Evolutionary conservation across 2,797 vertebrate genomes (phyloP).

Genomic region (Gymnothorax reevesii): DNA sequence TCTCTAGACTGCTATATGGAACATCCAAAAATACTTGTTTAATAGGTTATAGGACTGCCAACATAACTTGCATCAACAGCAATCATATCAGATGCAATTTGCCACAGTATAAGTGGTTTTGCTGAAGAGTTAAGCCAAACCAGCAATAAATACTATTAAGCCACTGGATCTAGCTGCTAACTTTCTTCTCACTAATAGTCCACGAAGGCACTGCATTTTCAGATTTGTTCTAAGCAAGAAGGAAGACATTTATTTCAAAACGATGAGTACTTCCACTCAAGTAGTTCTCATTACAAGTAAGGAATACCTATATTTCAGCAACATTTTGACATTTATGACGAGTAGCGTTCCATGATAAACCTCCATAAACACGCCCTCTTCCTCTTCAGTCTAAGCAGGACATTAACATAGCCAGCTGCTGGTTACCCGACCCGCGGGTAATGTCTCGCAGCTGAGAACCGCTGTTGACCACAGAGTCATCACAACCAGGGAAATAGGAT

Average conservation of each 20-base stretch:
- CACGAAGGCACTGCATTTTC: not conserved
- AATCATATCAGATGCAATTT: not conserved
- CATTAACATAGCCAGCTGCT: slow-evolving; percentile 31
- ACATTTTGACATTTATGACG: not conserved
- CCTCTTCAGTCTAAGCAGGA: slow-evolving; percentile 46
- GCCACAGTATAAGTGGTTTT: not conserved
- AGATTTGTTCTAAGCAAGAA: not conserved
- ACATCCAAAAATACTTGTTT: not conserved
- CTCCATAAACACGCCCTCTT: slow-evolving; percentile 44
- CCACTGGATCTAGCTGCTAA: not conserved
- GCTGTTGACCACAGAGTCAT: slow-evolving; percentile 5
- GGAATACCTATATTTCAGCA: not conserved
- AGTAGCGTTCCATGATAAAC: not conserved
- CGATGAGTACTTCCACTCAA: not conserved
- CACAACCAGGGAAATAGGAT: not conserved
- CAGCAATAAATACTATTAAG: not conserved
- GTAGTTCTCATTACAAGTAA: not conserved
- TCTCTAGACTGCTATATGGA: not conserved
- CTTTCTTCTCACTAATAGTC: not conserved
- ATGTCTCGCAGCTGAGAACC: slow-evolving; percentile 33
- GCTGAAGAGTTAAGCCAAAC: not conserved
- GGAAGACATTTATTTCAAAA: not conserved
- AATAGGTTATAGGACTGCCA: not conserved
- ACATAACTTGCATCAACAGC: not conserved
- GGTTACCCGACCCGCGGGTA: slow-evolving; percentile 31